Percentiles rank a stretch among this genome's conserved stretches.
Evolutionary conservation across 1,140 invertebrate species (phyloP).

Genomic region (Gryllus bimaculatus): DNA sequence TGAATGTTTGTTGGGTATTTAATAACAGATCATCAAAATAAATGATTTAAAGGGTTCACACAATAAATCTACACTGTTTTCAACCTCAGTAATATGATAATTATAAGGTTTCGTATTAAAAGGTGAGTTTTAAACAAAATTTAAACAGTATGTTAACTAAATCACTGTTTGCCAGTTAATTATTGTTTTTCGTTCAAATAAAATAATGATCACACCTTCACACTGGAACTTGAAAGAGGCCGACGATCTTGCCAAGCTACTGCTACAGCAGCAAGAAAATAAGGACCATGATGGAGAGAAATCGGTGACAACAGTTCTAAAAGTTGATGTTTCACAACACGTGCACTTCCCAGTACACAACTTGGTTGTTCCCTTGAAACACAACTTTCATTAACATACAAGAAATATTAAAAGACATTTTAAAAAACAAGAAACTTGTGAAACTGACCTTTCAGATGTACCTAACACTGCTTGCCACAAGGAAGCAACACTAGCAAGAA

Average conservation of each 20-base stretch:
- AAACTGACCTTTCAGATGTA: constrained; percentile 38
- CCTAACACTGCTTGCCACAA: constrained; percentile 65
- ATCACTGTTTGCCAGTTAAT: no score
- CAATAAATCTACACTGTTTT: no score
- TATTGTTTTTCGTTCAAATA: not conserved
- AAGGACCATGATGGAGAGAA: constrained; percentile 71
- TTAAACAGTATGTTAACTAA: no score
- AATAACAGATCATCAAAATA: no score
- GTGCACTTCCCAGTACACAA: constrained; percentile 46
- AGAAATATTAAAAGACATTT: not conserved
- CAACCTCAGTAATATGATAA: no score
- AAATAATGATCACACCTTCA: constrained; percentile 28
- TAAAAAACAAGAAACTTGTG: not conserved
- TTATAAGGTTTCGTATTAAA: no score
- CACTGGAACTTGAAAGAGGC: constrained; percentile 32
- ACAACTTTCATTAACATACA: not conserved
- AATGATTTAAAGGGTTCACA: no score
- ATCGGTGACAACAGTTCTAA: constrained; percentile 81
- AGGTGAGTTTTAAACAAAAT: no score
- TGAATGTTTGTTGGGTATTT: no score
- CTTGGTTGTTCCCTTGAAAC: constrained; percentile 26
- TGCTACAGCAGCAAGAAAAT: constrained; percentile 76
- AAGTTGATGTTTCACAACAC: constrained; percentile 66
- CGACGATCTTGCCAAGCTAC: constrained; percentile 76
- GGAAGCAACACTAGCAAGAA: constrained; percentile 66